Conservation (phyloP, 2,888 invertebrate genomes). For the Oithona nana region DNA sequence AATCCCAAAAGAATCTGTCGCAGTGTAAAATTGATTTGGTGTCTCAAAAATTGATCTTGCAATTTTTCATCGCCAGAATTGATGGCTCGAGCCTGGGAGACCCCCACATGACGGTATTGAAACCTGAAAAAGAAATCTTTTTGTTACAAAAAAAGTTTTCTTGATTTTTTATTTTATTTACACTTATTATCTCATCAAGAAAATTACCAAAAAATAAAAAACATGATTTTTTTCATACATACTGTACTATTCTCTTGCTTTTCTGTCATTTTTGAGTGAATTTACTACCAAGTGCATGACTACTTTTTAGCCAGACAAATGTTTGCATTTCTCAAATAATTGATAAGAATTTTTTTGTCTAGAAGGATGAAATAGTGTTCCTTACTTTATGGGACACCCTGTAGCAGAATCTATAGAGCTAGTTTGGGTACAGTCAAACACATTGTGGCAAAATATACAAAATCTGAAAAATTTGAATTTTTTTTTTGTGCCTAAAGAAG, state of each 20-base stretch:
- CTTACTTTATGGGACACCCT: too few relatives aligned
- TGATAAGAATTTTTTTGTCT: not conserved
- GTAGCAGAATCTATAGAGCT: too few relatives aligned
- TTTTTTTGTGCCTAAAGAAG: too few relatives aligned
- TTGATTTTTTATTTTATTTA: not conserved
- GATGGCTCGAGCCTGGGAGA: not conserved
- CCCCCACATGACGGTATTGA: not conserved
- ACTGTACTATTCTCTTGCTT: not conserved
- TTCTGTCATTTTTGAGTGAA: not conserved
- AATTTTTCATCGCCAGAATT: not conserved
- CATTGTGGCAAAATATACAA: too few relatives aligned
- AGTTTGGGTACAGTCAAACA: too few relatives aligned
- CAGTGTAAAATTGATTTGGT: not conserved
- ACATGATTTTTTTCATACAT: not conserved
- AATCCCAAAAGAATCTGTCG: too few relatives aligned
- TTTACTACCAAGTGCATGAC: not conserved
- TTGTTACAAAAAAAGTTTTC: not conserved
- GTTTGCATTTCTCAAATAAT: not conserved
- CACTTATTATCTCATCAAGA: not conserved
- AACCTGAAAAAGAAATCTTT: too few relatives aligned
- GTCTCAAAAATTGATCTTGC: too few relatives aligned
- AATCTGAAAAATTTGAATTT: too few relatives aligned
- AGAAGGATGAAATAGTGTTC: too few relatives aligned
- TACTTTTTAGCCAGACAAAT: not conserved
- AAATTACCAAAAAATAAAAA: not conserved